A percentile compares a stretch with the other conserved stretches of the same genome.
phyloP scores from a whole-genome alignment of 2,888 invertebrate genomes.

The Ectemnius continuus region DNA sequence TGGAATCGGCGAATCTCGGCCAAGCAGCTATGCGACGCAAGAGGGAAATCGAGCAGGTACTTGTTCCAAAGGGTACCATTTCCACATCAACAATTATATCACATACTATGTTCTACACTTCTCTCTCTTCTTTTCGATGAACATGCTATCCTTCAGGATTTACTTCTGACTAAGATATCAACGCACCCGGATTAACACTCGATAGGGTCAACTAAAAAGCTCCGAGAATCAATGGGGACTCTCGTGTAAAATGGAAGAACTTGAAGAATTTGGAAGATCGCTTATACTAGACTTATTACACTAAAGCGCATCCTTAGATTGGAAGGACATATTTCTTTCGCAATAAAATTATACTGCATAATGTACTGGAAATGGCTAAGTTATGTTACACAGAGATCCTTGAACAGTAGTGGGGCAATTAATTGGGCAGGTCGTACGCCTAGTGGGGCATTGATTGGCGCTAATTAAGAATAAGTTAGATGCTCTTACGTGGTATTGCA shows the following conservation, averaged over 20 bases:
- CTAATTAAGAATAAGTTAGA: constrained; percentile 47
- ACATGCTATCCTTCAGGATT: too few species aligned
- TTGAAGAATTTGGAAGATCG: too few species aligned
- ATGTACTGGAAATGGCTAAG: not conserved
- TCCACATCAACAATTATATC: constrained; percentile 19
- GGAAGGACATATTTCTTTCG: too few species aligned
- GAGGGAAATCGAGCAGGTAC: constrained; percentile 64
- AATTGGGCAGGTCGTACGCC: not conserved
- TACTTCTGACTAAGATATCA: too few species aligned
- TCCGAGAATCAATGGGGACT: too few species aligned
- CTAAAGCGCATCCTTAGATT: too few species aligned
- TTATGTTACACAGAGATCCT: constrained; percentile 1
- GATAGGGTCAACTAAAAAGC: too few species aligned
- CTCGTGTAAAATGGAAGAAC: too few species aligned
- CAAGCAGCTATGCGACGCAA: constrained; percentile 57
- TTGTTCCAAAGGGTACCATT: constrained; percentile 39
- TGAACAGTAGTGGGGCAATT: not conserved
- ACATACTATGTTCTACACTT: not conserved
- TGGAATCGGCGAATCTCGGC: constrained; percentile 68
- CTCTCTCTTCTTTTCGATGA: not conserved
- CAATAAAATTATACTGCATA: too few species aligned
- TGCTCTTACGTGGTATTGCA: constrained; percentile 21
- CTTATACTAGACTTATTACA: too few species aligned
- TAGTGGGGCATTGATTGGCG: constrained; percentile 42
- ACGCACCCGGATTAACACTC: too few species aligned